phyloP scores from a whole-genome alignment of 1,140 invertebrate genomes.

The Eciton burchellii region DNA sequence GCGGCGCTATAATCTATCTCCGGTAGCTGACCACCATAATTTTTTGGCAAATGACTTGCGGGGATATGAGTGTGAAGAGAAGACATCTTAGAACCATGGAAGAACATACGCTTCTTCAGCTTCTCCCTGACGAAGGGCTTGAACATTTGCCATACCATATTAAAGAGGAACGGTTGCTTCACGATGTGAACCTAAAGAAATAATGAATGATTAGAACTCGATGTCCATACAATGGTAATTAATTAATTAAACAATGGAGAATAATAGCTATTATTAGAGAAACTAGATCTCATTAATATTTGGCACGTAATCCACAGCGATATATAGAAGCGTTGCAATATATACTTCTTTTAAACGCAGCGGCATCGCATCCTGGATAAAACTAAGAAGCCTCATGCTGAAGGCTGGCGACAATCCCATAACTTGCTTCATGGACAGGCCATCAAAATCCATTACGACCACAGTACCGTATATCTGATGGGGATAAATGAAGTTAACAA shows the following conservation, averaged over 20 bases:
- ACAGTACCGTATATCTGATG: slow-evolving; percentile 89
- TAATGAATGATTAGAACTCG: not conserved
- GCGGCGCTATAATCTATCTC: slow-evolving; percentile 91
- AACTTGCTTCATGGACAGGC: slow-evolving; percentile 90
- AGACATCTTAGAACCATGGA: slow-evolving; percentile 91
- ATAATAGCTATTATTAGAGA: not conserved
- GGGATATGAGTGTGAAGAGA: slow-evolving; percentile 90
- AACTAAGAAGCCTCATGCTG: slow-evolving; percentile 90
- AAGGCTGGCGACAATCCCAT: slow-evolving; percentile 90
- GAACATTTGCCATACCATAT: slow-evolving; percentile 94
- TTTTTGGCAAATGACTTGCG: slow-evolving; percentile 89
- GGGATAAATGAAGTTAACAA: slow-evolving; percentile 26
- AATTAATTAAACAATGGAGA: not conserved
- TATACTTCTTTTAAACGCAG: slow-evolving; percentile 92
- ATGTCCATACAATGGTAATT: not conserved
- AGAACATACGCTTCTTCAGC: slow-evolving; percentile 91
- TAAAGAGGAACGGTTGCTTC: slow-evolving; percentile 95
- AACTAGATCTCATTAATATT: not conserved
- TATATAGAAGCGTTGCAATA: not conserved
- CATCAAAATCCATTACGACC: slow-evolving; percentile 93
- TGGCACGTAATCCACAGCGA: not conserved
- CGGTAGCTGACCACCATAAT: slow-evolving; percentile 91
- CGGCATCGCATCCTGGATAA: slow-evolving; percentile 96
- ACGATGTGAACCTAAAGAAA: slow-evolving; percentile 90
- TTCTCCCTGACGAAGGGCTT: slow-evolving; percentile 95